Conservation (phyloP, 1,140 invertebrate genomes). For the Trachymyrmex septentrionalis region DNA sequence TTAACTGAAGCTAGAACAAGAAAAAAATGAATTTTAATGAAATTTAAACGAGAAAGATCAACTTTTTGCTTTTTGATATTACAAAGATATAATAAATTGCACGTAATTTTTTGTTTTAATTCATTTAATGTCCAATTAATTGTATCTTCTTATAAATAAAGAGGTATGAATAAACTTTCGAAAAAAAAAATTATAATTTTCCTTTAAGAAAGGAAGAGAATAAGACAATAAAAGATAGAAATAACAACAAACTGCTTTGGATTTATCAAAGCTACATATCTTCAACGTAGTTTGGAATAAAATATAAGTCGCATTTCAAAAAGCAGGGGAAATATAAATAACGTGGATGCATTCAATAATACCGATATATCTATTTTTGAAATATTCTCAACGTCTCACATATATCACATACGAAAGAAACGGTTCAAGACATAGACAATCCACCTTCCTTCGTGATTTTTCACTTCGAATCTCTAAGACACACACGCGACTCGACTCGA, state of each 20-base stretch:
- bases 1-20: background rate
- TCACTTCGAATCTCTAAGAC: slow-evolving; percentile 40
- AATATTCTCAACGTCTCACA: slow-evolving; percentile 11
- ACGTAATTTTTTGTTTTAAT: slow-evolving; percentile 1
- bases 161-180: background rate
- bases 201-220: background rate
- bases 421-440: slow-evolving; percentile 18
- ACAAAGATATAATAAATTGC: background rate
- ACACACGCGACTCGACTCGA: slow-evolving; percentile 15
- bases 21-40: background rate
- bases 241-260: background rate
- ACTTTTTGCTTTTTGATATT: background rate
- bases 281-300: background rate
- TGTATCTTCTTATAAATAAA: background rate
- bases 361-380: slow-evolving; percentile 22
- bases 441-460: slow-evolving; percentile 25
- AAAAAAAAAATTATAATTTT: background rate
- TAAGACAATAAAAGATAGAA: background rate
- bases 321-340: background rate
- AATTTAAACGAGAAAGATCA: background rate
- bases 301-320: background rate
- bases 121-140: background rate
- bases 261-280: background rate
- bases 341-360: background rate
- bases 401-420: slow-evolving; percentile 33